phyloP scores from a whole-genome alignment of 2,888 invertebrate genomes.

The Chaetogeoica ovagalla region DNA sequence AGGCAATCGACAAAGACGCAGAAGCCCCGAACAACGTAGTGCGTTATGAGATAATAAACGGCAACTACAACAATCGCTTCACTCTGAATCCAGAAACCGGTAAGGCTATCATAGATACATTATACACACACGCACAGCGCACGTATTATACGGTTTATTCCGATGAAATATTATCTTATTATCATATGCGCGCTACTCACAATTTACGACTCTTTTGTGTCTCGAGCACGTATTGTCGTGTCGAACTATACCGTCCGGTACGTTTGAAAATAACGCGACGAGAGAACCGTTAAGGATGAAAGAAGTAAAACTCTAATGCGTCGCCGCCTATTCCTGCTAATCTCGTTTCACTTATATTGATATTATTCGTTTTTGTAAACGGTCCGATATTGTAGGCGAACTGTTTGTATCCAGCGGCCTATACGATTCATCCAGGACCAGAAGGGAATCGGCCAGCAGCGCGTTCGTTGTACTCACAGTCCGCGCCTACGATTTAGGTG shows the following conservation, averaged over 20 bases:
- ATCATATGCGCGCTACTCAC: conserved; percentile 23
- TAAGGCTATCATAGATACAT: conserved; percentile 56
- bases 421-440: conserved; percentile 42
- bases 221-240: conserved; percentile 15
- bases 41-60: conserved; percentile 79
- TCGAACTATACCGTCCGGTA: background rate
- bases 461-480: conserved; percentile 66
- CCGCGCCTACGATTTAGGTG: conserved; percentile 79
- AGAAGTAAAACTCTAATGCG: background rate
- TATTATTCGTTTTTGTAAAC: background rate
- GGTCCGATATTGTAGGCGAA: conserved; percentile 20
- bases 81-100: conserved; percentile 76
- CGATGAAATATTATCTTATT: conserved; percentile 49
- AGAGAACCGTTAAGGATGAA: background rate
- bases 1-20: conserved; percentile 80
- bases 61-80: conserved; percentile 76
- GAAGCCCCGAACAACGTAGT: conserved; percentile 83
- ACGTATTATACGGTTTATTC: background rate
- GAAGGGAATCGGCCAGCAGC: conserved; percentile 54
- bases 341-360: conserved; percentile 6
- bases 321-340: background rate
- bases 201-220: conserved; percentile 51
- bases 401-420: conserved; percentile 22
- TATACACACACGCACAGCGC: background rate
- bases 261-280: background rate